phyloP scores from a whole-genome alignment of 2,113 vertebrate species.

The Phyllopteryx taeniolatus region DNA sequence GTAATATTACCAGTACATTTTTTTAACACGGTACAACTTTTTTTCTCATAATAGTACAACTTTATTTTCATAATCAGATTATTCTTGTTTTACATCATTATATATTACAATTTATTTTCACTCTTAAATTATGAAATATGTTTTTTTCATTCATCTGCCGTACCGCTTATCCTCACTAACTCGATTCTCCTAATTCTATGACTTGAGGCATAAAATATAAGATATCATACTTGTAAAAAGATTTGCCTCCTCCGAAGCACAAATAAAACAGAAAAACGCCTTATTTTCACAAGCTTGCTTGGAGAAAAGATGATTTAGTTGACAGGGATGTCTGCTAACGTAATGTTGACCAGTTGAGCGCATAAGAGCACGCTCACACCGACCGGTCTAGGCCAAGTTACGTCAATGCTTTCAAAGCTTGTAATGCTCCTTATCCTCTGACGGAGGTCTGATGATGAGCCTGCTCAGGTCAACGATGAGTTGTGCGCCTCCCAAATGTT shows the following conservation, averaged over 20 bases:
- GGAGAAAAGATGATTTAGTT: conserved; percentile 24
- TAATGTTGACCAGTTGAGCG: conserved; percentile 52
- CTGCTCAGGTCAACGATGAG: conserved; percentile 69
- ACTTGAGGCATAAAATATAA: too few relatives aligned
- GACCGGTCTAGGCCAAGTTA: conserved; percentile 51
- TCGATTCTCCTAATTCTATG: too few relatives aligned
- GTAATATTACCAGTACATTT: too few relatives aligned
- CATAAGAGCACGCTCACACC: conserved; percentile 51
- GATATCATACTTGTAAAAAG: background rate
- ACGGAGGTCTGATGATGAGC: conserved; percentile 77
- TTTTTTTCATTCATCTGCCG: too few relatives aligned
- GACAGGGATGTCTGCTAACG: background rate
- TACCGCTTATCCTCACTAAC: too few relatives aligned
- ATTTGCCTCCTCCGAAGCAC: background rate
- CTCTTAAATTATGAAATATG: too few relatives aligned
- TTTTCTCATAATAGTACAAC: too few relatives aligned
- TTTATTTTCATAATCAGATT: too few relatives aligned
- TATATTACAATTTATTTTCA: too few relatives aligned
- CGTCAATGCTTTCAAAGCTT: conserved; percentile 78
- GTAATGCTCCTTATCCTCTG: conserved; percentile 79
- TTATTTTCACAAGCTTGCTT: conserved; percentile 6
- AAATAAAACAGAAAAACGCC: background rate
- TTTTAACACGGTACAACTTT: too few relatives aligned
- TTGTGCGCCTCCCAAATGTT: conserved; percentile 44
- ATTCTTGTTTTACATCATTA: too few relatives aligned